Percentiles rank a stretch among this genome's conserved stretches.
phyloP scores from a whole-genome alignment of 2,888 invertebrate genomes.

The Cynaeus angustus region DNA sequence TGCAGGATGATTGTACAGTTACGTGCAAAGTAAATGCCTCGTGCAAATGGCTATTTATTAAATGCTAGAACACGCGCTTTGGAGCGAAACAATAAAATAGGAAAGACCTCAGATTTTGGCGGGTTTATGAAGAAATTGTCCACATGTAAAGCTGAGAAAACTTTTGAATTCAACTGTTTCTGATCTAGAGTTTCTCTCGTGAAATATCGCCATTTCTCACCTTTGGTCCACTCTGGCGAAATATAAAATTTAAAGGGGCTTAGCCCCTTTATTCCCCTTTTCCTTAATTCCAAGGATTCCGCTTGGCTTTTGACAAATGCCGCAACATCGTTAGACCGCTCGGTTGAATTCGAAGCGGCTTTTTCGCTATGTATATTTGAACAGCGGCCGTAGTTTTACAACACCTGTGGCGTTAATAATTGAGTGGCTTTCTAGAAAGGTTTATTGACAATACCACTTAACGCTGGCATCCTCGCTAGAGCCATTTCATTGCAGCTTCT shows the following conservation, averaged over 20 bases:
- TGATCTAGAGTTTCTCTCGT: too few species aligned
- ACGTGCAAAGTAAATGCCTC: slow-evolving; percentile 16
- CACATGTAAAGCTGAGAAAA: too few species aligned
- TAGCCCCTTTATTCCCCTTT: background rate
- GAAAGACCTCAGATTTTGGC: slow-evolving; percentile 11
- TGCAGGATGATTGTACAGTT: slow-evolving; percentile 15
- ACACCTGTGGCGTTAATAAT: slow-evolving; percentile 52
- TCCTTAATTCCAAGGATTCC: slow-evolving; percentile 11
- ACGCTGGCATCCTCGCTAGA: slow-evolving; percentile 18
- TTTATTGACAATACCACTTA: slow-evolving; percentile 50
- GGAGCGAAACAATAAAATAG: slow-evolving; percentile 3
- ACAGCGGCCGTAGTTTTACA: slow-evolving; percentile 42
- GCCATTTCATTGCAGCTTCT: slow-evolving; percentile 12
- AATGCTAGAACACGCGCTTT: background rate
- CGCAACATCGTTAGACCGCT: slow-evolving; percentile 21
- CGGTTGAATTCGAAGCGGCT: slow-evolving; percentile 16
- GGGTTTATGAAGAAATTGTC: background rate
- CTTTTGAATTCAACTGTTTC: too few species aligned
- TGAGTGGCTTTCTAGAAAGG: slow-evolving; percentile 43
- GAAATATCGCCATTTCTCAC: background rate
- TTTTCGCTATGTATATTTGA: slow-evolving; percentile 46
- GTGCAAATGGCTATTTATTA: slow-evolving; percentile 22
- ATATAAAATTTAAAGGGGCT: background rate
- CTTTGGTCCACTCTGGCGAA: background rate
- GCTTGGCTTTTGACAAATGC: slow-evolving; percentile 32